Base-by-base conservation (phyloP, 2,797 vertebrate genomes). In the Otus scops region DNA sequence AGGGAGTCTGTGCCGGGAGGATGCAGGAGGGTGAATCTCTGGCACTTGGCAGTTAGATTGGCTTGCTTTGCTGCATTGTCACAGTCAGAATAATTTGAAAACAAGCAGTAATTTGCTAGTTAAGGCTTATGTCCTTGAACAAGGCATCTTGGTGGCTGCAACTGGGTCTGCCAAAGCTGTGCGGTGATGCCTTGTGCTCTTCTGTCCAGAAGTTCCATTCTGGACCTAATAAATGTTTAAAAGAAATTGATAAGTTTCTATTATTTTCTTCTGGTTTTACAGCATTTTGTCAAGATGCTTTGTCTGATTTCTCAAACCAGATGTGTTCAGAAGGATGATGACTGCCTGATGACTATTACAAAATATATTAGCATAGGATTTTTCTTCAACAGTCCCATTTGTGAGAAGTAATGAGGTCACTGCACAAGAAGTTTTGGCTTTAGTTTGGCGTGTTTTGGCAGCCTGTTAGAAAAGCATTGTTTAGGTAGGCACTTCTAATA, bases 191-290 rank as follows among this genome's bases (percentile, higher is more conserved):
- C 54, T 73, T 48, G 13, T n/a, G 18, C 16, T 79, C n/a, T 74
- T 76, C 63, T 74, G 59, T 68, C 39, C 43, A 53, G 23, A 45
- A 48, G 15, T 74, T 79, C 59, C 60, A 28, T 91, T 89, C 59
- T 50, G 39, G 43, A 76, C 34, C 23, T 51, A 67, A 70, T 79
- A 79, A 92, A 87, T 64, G 45, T 83, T 96, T 95, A n/a, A 85
- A 96, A 89, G 7, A 65, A 88, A 88, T 71, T 59, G 48, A 36
- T 70, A 81, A 3, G 13, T 79, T 95, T 87, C 84, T 38, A 41
- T 96, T 91, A 53, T 70, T 76, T 94, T 82, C 36, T 63, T 56
- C 24, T 61, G 63, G n/a, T 51, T 87, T 81, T 80, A 27, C 9
- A 70, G 54, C 45, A 5, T 91, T 79, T 93, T 92, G 36, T 93